A percentile compares a stretch with the other conserved stretches of the same genome.
phyloP scores from a whole-genome alignment of 2,113 vertebrate genomes.

The Camelus dromedarius region DNA sequence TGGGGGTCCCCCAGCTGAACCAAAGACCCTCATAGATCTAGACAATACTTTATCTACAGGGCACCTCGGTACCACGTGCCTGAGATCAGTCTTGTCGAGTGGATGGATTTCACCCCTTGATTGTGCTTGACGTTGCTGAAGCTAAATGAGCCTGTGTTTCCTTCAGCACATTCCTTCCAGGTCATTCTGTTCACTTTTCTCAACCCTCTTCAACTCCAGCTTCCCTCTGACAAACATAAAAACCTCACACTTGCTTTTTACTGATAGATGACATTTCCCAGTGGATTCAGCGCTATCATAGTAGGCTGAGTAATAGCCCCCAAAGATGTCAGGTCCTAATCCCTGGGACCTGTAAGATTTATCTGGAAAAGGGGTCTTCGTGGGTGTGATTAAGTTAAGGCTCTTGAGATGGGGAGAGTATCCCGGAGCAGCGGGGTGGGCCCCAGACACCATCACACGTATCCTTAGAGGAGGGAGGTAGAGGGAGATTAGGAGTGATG shows the following conservation, averaged over 20 bases:
- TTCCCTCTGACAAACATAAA: neutral
- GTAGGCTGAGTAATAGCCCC: neutral
- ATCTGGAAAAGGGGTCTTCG: neutral
- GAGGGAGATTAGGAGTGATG: neutral
- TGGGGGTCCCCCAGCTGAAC: neutral
- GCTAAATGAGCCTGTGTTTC: neutral
- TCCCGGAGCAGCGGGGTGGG: neutral
- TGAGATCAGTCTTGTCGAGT: neutral
- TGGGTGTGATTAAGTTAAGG: neutral
- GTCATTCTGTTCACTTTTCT: neutral
- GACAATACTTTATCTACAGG: neutral
- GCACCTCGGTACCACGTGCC: neutral
- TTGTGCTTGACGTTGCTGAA: neutral
- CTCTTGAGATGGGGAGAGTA: neutral
- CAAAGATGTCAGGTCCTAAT: neutral
- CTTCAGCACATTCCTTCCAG: neutral
- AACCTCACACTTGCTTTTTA: neutral
- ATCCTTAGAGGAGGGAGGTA: neutral
- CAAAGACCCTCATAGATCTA: neutral
- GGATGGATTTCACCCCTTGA: neutral
- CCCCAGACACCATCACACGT: neutral
- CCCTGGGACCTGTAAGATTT: neutral
- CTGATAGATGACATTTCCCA: neutral
- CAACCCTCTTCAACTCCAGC: neutral
- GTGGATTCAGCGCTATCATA: neutral